Percentiles rank a stretch among this genome's conserved stretches.
phyloP scores from a whole-genome alignment of 1,140 invertebrate species.

The Lucilia cuprina region DNA sequence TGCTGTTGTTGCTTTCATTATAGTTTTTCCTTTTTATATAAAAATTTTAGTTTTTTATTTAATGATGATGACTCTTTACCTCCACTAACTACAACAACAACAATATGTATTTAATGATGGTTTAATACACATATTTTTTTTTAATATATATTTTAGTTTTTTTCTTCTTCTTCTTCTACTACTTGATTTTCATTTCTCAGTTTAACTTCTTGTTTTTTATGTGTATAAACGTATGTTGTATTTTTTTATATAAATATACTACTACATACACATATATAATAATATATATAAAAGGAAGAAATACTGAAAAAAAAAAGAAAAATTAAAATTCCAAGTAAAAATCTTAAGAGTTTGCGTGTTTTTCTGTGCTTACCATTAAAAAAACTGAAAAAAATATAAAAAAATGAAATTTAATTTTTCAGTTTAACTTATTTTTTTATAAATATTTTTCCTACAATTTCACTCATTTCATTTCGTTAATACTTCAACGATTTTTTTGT shows the following conservation, averaged over 20 bases:
- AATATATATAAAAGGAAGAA: not conserved
- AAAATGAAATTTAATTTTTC: not conserved
- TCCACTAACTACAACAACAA: not conserved
- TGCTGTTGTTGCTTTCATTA: not conserved
- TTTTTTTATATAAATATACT: not conserved
- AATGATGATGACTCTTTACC: slow-evolving; percentile 32
- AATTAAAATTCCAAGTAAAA: not conserved
- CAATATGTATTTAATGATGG: slow-evolving; percentile 22
- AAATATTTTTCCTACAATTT: not conserved
- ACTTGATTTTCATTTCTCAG: not conserved
- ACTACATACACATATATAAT: not conserved
- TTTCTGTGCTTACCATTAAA: slow-evolving; percentile 46
- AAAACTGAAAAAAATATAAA: too few relatives aligned
- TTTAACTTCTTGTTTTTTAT: not conserved
- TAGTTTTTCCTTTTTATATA: slow-evolving; percentile 19
- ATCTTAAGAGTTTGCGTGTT: slow-evolving; percentile 46
- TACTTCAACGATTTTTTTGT: not conserved
- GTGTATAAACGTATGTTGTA: not conserved
- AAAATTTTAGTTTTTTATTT: slow-evolving; percentile 19
- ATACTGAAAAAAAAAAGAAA: too few relatives aligned
- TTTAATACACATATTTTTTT: not conserved
- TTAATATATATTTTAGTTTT: not conserved
- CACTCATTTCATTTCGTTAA: not conserved
- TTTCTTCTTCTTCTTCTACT: not conserved
- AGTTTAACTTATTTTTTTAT: not conserved